These are phyloP conservation scores for Polyergus mexicanus DNA, from an alignment of 1,140 invertebrate species.

Conservation along the genomic window DNA sequence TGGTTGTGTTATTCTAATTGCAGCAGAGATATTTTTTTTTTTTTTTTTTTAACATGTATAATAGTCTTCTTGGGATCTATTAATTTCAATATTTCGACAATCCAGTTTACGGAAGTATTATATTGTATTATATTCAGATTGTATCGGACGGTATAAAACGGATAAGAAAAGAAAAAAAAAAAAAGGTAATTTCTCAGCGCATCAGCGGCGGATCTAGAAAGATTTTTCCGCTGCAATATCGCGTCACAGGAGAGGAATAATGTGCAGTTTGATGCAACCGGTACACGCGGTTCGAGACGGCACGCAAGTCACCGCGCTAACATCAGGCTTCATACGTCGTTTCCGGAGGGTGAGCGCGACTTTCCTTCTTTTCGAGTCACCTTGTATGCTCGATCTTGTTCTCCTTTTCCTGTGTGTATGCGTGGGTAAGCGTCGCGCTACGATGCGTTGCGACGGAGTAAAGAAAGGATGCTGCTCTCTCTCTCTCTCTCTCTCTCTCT, in stretches of 20 bases:
- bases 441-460: slow-evolving; percentile 14
- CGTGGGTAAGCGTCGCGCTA: slow-evolving; percentile 52
- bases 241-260: slow-evolving; percentile 46
- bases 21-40: neutral
- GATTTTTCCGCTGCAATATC: slow-evolving; percentile 49
- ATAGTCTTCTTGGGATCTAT: neutral
- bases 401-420: slow-evolving; percentile 66
- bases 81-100: neutral
- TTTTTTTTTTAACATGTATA: neutral
- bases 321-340: slow-evolving; percentile 55
- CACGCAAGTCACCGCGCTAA: slow-evolving; percentile 66
- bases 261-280: slow-evolving; percentile 57
- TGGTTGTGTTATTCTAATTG: neutral
- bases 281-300: slow-evolving; percentile 45
- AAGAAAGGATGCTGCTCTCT: slow-evolving; percentile 19
- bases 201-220: slow-evolving; percentile 36
- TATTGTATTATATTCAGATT: no score
- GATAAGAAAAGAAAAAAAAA: slow-evolving; percentile 20
- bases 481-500: neutral
- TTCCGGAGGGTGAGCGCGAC: slow-evolving; percentile 64
- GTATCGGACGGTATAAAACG: neutral
- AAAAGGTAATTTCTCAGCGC: neutral
- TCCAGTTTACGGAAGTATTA: no score
- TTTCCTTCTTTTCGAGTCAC: slow-evolving; percentile 61
- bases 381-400: slow-evolving; percentile 58